Base-by-base conservation (phyloP, 2,113 vertebrate genomes). In the Perccottus glenii region DNA sequence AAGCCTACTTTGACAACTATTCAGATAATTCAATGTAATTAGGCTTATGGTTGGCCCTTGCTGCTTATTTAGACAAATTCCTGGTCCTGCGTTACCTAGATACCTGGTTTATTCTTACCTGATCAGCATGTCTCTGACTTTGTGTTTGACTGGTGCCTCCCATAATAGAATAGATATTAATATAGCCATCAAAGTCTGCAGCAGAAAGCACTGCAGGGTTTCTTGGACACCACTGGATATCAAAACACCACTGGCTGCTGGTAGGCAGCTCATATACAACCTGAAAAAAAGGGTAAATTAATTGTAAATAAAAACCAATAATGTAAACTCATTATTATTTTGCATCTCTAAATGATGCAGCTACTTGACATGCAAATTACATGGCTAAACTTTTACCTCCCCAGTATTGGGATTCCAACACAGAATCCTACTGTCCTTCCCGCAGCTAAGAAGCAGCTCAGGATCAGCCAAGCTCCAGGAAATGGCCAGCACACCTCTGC, bases 191-290 rank as follows among this genome's bases (percentile, higher is more conserved):
- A 0, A 98, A 99, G 5, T 96, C 93, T 2, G 98, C 98, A 0
- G 95, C 96, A 8, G 98, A 98, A 60, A 99, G 88, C 62, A 99
- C 85, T 0, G 96, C 95, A 0, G 96, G 98, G 77, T 98, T 98
- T 64, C 96, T 94, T 5, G 96, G 96, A 64, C 98, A 99, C 98
- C 98, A 99, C 91, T 98, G 97, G 80, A 99, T 94, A 62, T 99
- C 98, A 48, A 98, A 99, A 85, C 98, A 99, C 98, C 98, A 99
- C 83, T 98, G 98, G 0, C 94, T 96, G 77, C 92, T 95, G 0
- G 92, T 96, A 19, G 97, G 96, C 69, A 98, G 78, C 87, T 99
- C 98, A 11, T 98, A 98, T 61, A 99, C 77, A 45, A 98, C 93
- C 97, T 99, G 87, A 6, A 14, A 32, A 32, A 33, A 14, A 12